Conservation (phyloP, 2,888 invertebrate genomes). For the Agriopis aurantiaria region DNA sequence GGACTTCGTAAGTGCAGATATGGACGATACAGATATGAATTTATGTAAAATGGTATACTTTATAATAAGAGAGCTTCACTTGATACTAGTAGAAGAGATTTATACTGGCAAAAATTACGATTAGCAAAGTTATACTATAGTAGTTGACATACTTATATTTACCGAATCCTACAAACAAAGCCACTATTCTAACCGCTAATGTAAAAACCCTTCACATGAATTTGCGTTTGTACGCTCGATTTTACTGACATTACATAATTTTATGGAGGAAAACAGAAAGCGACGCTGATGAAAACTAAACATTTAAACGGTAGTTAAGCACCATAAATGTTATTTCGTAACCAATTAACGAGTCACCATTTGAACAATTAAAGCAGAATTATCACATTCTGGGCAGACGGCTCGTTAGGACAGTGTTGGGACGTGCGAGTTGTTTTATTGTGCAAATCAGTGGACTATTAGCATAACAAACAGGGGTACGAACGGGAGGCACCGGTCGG, state of each 20-base stretch:
- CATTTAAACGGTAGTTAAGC: slow-evolving; percentile 33
- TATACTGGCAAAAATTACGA: no score
- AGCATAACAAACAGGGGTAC: slow-evolving; percentile 77
- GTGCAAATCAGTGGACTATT: slow-evolving; percentile 79
- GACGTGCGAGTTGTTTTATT: slow-evolving; percentile 72
- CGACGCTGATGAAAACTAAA: slow-evolving; percentile 16
- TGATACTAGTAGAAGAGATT: no score
- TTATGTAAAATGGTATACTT: no score
- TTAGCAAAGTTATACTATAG: no score
- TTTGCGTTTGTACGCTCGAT: not conserved
- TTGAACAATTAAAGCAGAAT: slow-evolving; percentile 48
- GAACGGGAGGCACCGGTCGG: slow-evolving; percentile 25
- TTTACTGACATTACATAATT: slow-evolving; percentile 26
- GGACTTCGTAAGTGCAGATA: not conserved
- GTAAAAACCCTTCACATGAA: not conserved
- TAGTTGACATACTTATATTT: no score
- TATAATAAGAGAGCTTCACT: no score
- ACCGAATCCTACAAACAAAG: no score
- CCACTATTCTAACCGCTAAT: not conserved
- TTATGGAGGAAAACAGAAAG: slow-evolving; percentile 32
- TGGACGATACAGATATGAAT: not conserved
- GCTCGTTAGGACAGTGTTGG: slow-evolving; percentile 67
- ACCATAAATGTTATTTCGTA: slow-evolving; percentile 33
- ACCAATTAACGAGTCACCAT: slow-evolving; percentile 30
- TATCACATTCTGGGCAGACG: slow-evolving; percentile 57